Base-by-base conservation (phyloP, 2,797 vertebrate species). In the Bradypus variegatus region DNA sequence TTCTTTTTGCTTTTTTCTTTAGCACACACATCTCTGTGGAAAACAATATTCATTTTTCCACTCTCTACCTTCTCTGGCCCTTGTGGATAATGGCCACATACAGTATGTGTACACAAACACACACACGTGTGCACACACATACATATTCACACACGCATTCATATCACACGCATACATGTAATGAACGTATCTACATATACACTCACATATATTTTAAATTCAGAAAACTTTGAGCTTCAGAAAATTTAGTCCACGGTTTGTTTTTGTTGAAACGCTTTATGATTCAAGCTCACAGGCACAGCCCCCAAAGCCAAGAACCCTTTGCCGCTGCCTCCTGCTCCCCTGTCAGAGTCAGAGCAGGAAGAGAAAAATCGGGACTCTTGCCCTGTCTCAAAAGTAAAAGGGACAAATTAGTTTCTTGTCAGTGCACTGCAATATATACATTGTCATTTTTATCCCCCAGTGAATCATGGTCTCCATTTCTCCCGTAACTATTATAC, bases 351-450 rank as follows among this genome's bases (percentile, higher is more conserved):
- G 94, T 23, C 8, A 45, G 95, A 90, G 93, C 53, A n/a, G 94
- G 94, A 70, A 90, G 92, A 97, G 96, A 92, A 95, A 96, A 97
- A 97, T 97, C 86, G 33, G 96, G 95, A 97, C 97, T 97, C 97
- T 96, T 95, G 95, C 94, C 96, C 96, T 97, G 97, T 96, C 97
- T 97, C 97, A 97, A 97, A 98, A 98, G 97, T 97, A 97, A 98
- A 98, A 97, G 97, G 97, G 97, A 98, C 97, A 97, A 97, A 98
- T 98, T 98, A 97, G 97, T 97, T 97, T 98, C 97, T 97, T 98
- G 97, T 98, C 97, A 97, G 95, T 90, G 96, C 67, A 3, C 96
- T 94, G 97, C 97, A 97, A 97, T 98, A 98, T 98, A 98, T 98
- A 98, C 97, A 97, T 97, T 98, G 97, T 98, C 97, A 97, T 97